Percentiles rank a stretch among this genome's conserved stretches.
phyloP scores from a whole-genome alignment of 1,140 invertebrate species.

The Watersipora subatra region DNA sequence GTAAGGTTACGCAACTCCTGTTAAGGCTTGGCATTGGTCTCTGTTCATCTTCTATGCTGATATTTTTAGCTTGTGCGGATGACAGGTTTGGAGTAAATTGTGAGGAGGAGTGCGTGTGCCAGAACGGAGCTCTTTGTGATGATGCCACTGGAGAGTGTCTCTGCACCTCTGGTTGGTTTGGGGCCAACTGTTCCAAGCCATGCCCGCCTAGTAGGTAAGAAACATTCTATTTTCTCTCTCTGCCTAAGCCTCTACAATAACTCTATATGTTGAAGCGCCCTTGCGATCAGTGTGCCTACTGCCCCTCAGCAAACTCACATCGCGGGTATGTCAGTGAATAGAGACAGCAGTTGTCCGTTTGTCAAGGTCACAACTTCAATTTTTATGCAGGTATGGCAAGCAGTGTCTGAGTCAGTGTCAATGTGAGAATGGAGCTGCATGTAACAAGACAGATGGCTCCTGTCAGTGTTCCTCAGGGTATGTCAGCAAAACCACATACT shows the following conservation, averaged over 20 bases:
- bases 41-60: too few species aligned
- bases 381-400: conserved; percentile 48
- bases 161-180: conserved; percentile 57
- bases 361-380: too few species aligned
- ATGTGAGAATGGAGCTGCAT: conserved; percentile 55
- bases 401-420: conserved; percentile 59
- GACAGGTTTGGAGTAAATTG: conserved; percentile 34
- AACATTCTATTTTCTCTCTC: not conserved
- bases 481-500: conserved; percentile 31
- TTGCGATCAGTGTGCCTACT: too few species aligned
- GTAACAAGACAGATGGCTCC: conserved; percentile 20
- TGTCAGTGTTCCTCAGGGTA: conserved; percentile 28
- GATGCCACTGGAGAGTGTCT: conserved; percentile 54
- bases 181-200: conserved; percentile 28
- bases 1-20: too few species aligned
- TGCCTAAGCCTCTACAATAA: not conserved
- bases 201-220: not conserved
- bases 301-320: too few species aligned
- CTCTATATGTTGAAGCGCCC: too few species aligned
- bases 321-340: too few species aligned
- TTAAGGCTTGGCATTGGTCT: too few species aligned
- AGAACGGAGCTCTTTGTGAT: conserved; percentile 37
- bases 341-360: too few species aligned
- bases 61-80: conserved; percentile 48
- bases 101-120: conserved; percentile 40